Evolutionary conservation across 1,140 invertebrate genomes (phyloP).

Genomic region (Lordiphosa stackelbergi): DNA sequence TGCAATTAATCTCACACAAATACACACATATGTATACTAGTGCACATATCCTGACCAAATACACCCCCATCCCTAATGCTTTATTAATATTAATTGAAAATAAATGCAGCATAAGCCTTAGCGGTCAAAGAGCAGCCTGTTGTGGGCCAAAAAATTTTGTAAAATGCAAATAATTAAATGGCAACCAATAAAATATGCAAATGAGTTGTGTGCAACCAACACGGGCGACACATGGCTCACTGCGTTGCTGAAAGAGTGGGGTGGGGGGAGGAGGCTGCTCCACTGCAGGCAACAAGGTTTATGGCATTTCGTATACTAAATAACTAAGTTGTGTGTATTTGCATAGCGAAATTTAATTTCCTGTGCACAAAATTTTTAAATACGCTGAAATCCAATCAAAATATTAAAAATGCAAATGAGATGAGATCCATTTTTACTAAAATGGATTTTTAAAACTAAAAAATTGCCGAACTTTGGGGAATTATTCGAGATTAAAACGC

Average conservation of each 20-base stretch:
- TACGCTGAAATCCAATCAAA: slow-evolving; percentile 27
- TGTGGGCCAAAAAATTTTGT: slow-evolving; percentile 45
- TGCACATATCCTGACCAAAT: neutral
- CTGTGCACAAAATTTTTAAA: slow-evolving; percentile 42
- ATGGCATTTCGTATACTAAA: slow-evolving; percentile 36
- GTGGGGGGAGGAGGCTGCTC: no score
- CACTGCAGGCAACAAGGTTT: slow-evolving; percentile 8
- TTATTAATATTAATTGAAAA: slow-evolving; percentile 76
- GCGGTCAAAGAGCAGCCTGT: slow-evolving; percentile 38
- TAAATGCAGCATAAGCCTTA: slow-evolving; percentile 67
- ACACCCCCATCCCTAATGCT: slow-evolving; percentile 16
- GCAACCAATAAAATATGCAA: slow-evolving; percentile 73
- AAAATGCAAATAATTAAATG: slow-evolving; percentile 75
- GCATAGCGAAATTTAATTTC: slow-evolving; percentile 49
- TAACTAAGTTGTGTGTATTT: slow-evolving; percentile 41
- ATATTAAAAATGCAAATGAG: no score
- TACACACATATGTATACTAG: no score
- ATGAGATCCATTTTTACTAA: neutral
- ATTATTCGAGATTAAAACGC: no score
- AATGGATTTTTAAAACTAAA: no score
- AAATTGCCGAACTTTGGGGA: no score
- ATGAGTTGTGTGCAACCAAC: slow-evolving; percentile 49
- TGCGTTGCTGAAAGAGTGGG: no score
- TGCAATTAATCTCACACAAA: slow-evolving; percentile 56
- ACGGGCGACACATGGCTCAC: slow-evolving; percentile 23